Evolutionary conservation across 2,113 vertebrate species (phyloP).

Genomic region (Pantherophis guttatus): DNA sequence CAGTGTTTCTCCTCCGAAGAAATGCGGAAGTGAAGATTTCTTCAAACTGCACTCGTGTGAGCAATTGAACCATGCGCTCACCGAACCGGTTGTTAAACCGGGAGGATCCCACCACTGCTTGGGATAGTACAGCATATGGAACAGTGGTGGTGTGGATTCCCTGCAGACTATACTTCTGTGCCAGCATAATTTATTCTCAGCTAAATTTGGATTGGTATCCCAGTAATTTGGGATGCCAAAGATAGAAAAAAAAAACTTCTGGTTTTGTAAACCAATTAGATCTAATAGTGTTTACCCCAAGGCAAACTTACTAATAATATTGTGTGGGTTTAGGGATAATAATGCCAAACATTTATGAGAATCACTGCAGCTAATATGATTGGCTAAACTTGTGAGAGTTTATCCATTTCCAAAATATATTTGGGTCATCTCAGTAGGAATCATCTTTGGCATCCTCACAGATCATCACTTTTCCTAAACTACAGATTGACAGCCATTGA

Average conservation of each 20-base stretch:
- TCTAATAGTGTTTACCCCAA: not conserved
- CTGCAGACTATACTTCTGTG: not conserved
- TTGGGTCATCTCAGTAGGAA: not conserved
- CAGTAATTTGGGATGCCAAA: not conserved
- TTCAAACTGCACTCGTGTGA: too few species aligned
- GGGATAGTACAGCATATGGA: not conserved
- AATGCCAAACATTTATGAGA: not conserved
- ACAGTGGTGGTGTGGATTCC: not conserved
- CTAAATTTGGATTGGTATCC: not conserved
- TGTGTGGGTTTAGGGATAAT: not conserved
- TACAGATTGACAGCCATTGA: not conserved
- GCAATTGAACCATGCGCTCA: too few species aligned
- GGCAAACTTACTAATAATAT: not conserved
- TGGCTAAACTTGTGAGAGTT: not conserved
- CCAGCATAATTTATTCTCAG: not conserved
- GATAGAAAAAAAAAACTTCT: not conserved
- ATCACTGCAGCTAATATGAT: not conserved
- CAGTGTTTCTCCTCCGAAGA: too few species aligned
- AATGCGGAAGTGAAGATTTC: too few species aligned
- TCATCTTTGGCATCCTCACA: not conserved
- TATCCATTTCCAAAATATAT: not conserved
- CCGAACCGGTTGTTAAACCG: too few species aligned
- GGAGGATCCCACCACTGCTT: not conserved
- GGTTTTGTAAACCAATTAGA: not conserved
- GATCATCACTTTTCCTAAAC: not conserved